Percentiles rank a stretch among this genome's conserved stretches.
Conservation (phyloP, 2,888 invertebrate genomes). For the Beris chalybata region DNA sequence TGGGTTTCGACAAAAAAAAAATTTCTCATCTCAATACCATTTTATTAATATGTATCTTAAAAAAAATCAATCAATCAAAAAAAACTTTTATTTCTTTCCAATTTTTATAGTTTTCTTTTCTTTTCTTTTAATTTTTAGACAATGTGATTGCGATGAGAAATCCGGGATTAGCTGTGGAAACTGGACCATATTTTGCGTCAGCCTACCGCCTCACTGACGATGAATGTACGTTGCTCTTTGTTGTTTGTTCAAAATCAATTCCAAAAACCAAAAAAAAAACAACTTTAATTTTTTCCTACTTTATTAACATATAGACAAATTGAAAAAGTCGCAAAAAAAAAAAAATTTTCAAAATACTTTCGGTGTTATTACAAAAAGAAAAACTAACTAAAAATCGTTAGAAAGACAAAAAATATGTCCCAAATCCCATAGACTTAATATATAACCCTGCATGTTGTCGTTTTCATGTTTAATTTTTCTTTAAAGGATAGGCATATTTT, state of each 20-base stretch:
- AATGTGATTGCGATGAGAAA: slow-evolving; percentile 54
- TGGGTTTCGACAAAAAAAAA: no score
- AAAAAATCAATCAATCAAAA: neutral
- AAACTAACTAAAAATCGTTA: no score
- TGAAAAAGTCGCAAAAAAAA: neutral
- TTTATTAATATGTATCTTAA: neutral
- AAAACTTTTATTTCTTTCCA: slow-evolving; percentile 4
- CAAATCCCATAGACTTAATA: no score
- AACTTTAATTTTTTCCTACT: slow-evolving; percentile 5
- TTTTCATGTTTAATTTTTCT: no score
- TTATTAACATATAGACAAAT: neutral
- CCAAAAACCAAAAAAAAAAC: neutral
- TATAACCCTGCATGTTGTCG: no score
- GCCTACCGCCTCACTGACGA: slow-evolving; percentile 54
- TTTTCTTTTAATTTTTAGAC: slow-evolving; percentile 52
- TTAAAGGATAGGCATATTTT: no score
- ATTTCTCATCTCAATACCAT: neutral
- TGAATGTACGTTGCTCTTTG: slow-evolving; percentile 51
- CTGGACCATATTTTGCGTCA: slow-evolving; percentile 52
- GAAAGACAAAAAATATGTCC: no score
- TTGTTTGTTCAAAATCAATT: neutral
- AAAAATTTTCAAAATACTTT: neutral
- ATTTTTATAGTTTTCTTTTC: slow-evolving; percentile 22
- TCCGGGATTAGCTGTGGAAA: slow-evolving; percentile 37
- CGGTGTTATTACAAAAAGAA: neutral